Base-by-base conservation (phyloP, 1,140 invertebrate species). In the Drosophila persimilis region DNA sequence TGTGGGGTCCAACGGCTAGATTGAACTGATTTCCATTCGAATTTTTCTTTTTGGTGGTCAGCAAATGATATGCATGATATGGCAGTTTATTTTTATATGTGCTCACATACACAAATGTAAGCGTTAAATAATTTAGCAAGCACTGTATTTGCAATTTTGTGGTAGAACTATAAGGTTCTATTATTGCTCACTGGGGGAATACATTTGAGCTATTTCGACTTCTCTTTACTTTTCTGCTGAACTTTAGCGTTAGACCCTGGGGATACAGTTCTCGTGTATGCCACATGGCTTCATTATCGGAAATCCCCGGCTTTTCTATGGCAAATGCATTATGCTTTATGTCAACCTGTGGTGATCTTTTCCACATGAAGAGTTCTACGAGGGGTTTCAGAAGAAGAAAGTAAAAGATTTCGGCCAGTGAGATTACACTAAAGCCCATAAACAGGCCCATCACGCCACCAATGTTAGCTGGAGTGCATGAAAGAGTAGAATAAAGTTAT, bases 401-500 rank as follows among this genome's bases (percentile, higher is more conserved):
- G 89, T 96, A 96, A 0, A 96, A 22, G 9, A 96, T 92, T 92
- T 97, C 96, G 3, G 96, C 93, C 3, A 94, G 91, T 55, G 95
- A 96, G 67, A 97, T 93, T 72, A 96, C 94, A 86, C 96, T 96
- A 85, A 97, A 96, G 1, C 96, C 96, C 92, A 96, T 93, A 84
- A 95, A 96, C 0, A 97, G 92, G 7, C 96, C 95, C n/a, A 97
- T 92, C 20, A 97, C 92, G 8, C 96, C 96, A 39, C 96, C 96
- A 4, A 94, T 95, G 80, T 95, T 96, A 1, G 95, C 96, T 96
- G 86, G 46, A 66, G 58, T 29, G 31, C 15, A 0, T 3, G 92
- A 92, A 62, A 48, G 6, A 41, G 11, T 26, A 9, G 13, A 7
- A 8, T 52, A 11, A 4, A 9, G 24, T n/a, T 0, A 29, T 50